These are phyloP conservation scores for Leuctra nigra DNA, from an alignment of 2,888 invertebrate species.

Conservation along the genomic window DNA sequence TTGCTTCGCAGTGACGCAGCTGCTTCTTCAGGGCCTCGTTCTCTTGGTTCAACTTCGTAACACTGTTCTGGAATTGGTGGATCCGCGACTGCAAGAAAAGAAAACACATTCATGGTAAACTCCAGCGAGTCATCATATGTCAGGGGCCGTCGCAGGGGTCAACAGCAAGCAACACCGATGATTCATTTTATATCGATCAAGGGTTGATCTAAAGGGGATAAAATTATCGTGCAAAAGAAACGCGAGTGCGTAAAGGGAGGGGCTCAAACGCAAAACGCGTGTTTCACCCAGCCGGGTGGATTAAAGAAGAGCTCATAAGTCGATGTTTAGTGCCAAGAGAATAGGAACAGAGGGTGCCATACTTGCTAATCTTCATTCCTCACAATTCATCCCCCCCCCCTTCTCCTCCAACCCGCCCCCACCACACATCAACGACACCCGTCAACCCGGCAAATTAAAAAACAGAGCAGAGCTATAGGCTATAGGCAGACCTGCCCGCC, in stretches of 20 bases:
- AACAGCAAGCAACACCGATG: neutral
- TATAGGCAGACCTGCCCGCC: neutral
- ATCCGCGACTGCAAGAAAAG: conserved; percentile 54
- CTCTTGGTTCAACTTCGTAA: conserved; percentile 58
- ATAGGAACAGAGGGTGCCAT: conserved; percentile 12
- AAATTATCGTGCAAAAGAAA: neutral
- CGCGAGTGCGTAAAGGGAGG: neutral
- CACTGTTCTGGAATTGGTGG: conserved; percentile 62
- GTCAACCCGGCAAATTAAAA: conserved; percentile 8
- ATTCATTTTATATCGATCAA: neutral
- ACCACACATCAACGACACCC: conserved; percentile 4
- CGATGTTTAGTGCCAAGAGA: conserved; percentile 4
- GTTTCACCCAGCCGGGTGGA: neutral
- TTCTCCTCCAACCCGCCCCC: neutral
- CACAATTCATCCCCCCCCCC: conserved; percentile 2
- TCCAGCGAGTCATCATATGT: neutral
- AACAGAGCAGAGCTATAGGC: too few relatives aligned
- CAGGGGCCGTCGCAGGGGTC: too few relatives aligned
- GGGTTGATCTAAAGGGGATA: neutral
- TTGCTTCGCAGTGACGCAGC: conserved; percentile 34
- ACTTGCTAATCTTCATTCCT: conserved; percentile 20
- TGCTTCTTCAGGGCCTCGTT: conserved; percentile 60
- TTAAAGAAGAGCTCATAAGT: conserved; percentile 2
- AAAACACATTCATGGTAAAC: conserved; percentile 4
- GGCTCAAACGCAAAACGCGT: neutral